Evolutionary conservation across 1,140 invertebrate genomes (phyloP).

Genomic region (Cardiocondyla obscurior): DNA sequence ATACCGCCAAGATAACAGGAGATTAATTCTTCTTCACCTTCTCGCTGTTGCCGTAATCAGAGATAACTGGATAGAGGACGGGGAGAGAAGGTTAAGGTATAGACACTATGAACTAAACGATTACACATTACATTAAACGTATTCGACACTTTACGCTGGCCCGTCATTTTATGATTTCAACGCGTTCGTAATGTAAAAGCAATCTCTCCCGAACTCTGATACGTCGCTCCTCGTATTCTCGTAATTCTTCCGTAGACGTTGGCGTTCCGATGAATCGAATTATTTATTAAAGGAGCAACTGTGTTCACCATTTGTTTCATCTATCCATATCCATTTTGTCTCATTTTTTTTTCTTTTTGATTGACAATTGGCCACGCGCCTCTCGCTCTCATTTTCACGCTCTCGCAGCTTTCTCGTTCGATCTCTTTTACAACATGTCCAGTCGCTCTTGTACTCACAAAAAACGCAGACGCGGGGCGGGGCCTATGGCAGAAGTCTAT

Average conservation of each 20-base stretch:
- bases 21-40: conserved; percentile 66
- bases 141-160: conserved; percentile 55
- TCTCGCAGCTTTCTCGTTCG: conserved; percentile 50
- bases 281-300: conserved; percentile 21
- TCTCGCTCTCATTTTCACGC: conserved; percentile 38
- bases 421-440: conserved; percentile 52
- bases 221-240: conserved; percentile 3
- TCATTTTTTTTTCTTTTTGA: conserved; percentile 63
- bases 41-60: conserved; percentile 57
- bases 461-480: conserved; percentile 54
- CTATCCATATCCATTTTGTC: conserved; percentile 8
- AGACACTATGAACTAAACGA: conserved; percentile 78
- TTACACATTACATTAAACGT: conserved; percentile 78
- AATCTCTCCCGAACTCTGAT: background rate
- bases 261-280: conserved; percentile 18
- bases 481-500: conserved; percentile 77
- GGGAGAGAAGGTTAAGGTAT: conserved; percentile 57
- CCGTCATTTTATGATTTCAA: conserved; percentile 43
- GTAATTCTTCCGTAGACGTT: conserved; percentile 16
- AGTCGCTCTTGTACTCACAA: conserved; percentile 53
- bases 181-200: conserved; percentile 29
- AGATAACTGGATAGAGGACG: conserved; percentile 22
- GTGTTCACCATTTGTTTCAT: background rate
- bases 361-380: conserved; percentile 67
- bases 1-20: conserved; percentile 43